A percentile compares a stretch with the other conserved stretches of the same genome.
Evolutionary conservation across 2,113 vertebrate species (phyloP).

Genomic region (Protomyctophum bolini): DNA sequence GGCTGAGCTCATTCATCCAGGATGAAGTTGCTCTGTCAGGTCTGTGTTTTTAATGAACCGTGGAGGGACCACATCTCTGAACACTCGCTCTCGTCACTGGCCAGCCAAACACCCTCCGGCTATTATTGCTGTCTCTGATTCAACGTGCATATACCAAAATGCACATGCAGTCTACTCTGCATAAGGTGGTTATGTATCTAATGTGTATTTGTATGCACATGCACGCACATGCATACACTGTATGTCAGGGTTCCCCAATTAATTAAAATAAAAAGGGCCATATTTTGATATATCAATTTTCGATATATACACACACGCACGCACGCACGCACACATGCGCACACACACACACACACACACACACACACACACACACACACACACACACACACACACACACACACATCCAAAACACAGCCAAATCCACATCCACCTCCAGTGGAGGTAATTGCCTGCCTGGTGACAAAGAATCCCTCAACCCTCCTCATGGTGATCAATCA

Average conservation of each 20-base stretch:
- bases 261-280: no score
- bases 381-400: constrained; percentile 20
- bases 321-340: not conserved
- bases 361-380: constrained; percentile 33
- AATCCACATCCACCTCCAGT: constrained; percentile 3
- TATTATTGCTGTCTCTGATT: constrained; percentile 33
- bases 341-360: not conserved
- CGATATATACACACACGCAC: not conserved
- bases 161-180: no score
- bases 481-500: constrained; percentile 61
- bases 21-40: constrained; percentile 61
- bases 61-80: constrained; percentile 39
- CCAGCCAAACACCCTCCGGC: constrained; percentile 55
- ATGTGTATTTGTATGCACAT: no score
- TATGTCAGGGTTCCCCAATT: no score
- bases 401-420: constrained; percentile 31
- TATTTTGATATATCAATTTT: no score
- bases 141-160: constrained; percentile 19
- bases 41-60: constrained; percentile 67
- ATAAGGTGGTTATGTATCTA: not conserved
- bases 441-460: constrained; percentile 57
- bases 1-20: constrained; percentile 60
- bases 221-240: no score
- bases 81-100: constrained; percentile 45
- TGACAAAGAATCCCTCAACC: constrained; percentile 62